Evolutionary conservation across 2,797 vertebrate species (phyloP).

Genomic region (Glossophaga mutica): DNA sequence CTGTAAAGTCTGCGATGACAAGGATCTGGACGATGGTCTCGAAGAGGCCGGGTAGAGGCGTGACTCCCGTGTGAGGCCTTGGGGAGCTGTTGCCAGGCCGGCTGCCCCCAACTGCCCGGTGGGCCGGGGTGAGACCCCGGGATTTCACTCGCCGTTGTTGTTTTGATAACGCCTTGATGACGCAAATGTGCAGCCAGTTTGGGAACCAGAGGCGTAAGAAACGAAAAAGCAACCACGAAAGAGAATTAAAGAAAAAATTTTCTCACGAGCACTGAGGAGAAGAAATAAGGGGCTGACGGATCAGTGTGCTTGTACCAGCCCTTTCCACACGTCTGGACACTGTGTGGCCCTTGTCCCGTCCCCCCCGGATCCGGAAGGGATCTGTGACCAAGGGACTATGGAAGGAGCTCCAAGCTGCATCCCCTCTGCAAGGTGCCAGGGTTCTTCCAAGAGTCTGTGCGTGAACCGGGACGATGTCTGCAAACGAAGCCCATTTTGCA

Average conservation of each 20-base stretch:
- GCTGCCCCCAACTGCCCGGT: not conserved
- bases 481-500: not conserved
- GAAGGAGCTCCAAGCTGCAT: not conserved
- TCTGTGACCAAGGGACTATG: not conserved
- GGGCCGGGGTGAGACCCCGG: not conserved
- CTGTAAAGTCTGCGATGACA: not conserved
- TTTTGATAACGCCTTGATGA: not conserved
- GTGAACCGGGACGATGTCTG: no score
- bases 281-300: not conserved
- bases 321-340: not conserved
- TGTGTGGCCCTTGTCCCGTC: not conserved
- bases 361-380: not conserved
- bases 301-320: rapidly evolving
- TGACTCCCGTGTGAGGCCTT: not conserved
- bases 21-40: not conserved
- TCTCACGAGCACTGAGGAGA: not conserved
- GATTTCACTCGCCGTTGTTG: not conserved
- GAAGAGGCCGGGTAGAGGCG: not conserved
- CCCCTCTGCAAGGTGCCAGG: not conserved
- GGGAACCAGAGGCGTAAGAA: not conserved
- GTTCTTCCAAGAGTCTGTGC: not conserved
- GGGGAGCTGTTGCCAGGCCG: not conserved
- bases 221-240: not conserved
- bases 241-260: not conserved
- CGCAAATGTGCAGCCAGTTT: not conserved